phyloP scores from a whole-genome alignment of 2,797 vertebrate genomes.

The Bovichtus diacanthus region DNA sequence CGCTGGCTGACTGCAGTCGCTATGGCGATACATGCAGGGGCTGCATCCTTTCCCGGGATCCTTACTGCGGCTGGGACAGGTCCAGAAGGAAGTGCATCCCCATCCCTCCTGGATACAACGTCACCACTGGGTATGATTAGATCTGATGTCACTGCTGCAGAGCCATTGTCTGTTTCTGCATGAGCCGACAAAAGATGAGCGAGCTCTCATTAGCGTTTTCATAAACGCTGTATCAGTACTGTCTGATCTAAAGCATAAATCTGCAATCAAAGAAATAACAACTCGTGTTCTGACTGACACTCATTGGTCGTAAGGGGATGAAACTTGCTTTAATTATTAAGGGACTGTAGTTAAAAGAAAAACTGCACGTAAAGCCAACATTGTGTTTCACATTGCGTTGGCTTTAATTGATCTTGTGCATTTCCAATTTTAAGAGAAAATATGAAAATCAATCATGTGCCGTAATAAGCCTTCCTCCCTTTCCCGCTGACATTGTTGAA shows the following conservation, averaged over 20 bases:
- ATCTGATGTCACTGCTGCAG: conserved; percentile 32
- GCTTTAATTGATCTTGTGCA: neutral
- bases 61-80: conserved; percentile 87
- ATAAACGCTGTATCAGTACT: neutral
- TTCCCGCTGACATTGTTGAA: neutral
- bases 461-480: neutral
- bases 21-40: conserved; percentile 86
- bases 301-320: neutral
- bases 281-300: neutral
- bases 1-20: conserved; percentile 85
- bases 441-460: conserved; percentile 25
- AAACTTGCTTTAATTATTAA: conserved; percentile 2
- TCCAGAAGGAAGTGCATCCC: conserved; percentile 81
- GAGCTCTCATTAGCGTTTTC: neutral
- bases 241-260: neutral
- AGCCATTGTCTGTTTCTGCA: conserved; percentile 7
- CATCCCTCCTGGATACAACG: conserved; percentile 81
- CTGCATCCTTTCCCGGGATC: conserved; percentile 85
- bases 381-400: neutral
- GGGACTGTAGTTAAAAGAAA: neutral
- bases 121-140: conserved; percentile 72
- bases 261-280: neutral
- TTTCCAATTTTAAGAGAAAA: conserved; percentile 21
- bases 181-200: neutral
- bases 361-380: neutral